Evolutionary conservation across 2,797 vertebrate genomes (phyloP).

Genomic region (Crocidura indochinensis): DNA sequence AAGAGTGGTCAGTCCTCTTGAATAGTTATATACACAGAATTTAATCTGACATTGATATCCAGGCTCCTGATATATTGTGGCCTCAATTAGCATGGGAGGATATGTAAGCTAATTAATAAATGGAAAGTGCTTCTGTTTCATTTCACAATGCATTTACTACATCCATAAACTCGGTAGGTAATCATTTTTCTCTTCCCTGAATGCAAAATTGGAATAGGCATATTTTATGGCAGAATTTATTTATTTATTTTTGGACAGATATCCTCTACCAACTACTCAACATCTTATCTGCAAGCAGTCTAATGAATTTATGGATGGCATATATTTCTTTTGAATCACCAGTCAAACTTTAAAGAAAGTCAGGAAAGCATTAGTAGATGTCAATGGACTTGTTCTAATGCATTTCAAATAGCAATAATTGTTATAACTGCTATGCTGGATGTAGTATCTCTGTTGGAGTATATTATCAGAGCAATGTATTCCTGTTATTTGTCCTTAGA

Average conservation of each 20-base stretch:
- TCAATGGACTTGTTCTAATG: not conserved
- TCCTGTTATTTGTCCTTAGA: not conserved
- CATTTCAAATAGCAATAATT: not conserved
- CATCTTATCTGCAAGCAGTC: not conserved
- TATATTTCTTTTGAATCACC: not conserved
- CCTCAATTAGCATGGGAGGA: not conserved
- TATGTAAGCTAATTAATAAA: not conserved
- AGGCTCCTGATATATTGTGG: not conserved
- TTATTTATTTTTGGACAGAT: not conserved
- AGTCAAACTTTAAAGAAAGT: not conserved
- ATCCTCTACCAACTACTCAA: not conserved
- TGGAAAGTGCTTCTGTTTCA: not conserved
- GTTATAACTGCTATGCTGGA: not conserved
- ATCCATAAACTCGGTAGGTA: not conserved
- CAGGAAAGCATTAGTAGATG: not conserved
- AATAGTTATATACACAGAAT: too few species aligned
- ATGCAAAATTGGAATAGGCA: conserved; percentile 36
- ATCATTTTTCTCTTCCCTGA: conserved; percentile 12
- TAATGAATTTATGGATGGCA: not conserved
- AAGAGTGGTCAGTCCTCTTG: not conserved
- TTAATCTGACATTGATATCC: not conserved
- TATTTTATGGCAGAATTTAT: not conserved
- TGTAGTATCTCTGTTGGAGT: not conserved
- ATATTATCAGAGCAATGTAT: not conserved
- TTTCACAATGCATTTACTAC: conserved; percentile 13